Evolutionary conservation across 2,113 vertebrate species (phyloP).

Genomic region (Fulica atra): DNA sequence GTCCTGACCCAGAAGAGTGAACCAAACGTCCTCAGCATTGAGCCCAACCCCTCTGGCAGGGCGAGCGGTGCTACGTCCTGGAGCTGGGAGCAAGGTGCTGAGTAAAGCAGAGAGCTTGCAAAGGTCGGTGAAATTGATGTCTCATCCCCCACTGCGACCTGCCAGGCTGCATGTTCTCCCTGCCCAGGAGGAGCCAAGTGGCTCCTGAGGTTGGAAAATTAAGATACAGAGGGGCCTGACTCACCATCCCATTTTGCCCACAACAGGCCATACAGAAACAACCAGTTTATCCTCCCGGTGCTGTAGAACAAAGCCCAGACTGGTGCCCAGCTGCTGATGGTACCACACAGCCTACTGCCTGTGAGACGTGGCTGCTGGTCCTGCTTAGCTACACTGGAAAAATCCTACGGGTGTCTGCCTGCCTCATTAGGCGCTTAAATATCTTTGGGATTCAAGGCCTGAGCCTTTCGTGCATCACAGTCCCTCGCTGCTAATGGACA

Average conservation of each 20-base stretch:
- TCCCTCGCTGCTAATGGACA: neutral
- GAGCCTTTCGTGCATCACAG: neutral
- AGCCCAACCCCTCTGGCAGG: neutral
- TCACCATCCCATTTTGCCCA: neutral
- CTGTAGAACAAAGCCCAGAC: neutral
- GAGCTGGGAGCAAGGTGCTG: neutral
- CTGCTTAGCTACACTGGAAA: constrained; percentile 32
- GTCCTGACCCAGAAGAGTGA: neutral
- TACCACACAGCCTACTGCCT: neutral
- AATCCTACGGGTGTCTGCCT: neutral
- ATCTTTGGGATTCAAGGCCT: neutral
- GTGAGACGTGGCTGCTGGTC: neutral
- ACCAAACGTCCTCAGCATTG: neutral
- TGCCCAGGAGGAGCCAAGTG: neutral
- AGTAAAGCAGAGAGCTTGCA: neutral
- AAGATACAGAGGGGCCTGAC: neutral
- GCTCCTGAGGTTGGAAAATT: constrained; percentile 30
- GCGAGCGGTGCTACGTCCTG: accelerated
- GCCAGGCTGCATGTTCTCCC: neutral
- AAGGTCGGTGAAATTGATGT: neutral
- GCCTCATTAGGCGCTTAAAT: constrained; percentile 48
- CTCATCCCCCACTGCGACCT: neutral
- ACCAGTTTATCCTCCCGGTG: neutral
- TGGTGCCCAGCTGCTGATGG: neutral
- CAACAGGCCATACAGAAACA: neutral